Percentiles rank a stretch among this genome's conserved stretches.
phyloP scores from a whole-genome alignment of 2,797 vertebrate genomes.

The Xiphorhynchus erythropygius region DNA sequence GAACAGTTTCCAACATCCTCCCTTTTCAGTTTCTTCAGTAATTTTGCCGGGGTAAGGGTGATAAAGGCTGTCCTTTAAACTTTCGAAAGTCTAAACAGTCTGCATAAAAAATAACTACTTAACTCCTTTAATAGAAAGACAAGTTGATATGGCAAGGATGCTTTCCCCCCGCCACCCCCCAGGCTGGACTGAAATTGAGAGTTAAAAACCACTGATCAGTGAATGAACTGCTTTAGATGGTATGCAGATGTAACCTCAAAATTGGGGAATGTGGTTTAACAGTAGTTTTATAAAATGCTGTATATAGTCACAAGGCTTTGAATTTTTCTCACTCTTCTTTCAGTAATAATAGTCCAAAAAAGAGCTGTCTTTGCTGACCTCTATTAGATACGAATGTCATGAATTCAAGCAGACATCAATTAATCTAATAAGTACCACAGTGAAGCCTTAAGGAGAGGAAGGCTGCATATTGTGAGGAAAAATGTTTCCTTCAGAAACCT shows the following conservation, averaged over 20 bases:
- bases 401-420: neutral
- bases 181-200: neutral
- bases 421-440: neutral
- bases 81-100: neutral
- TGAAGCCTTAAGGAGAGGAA: neutral
- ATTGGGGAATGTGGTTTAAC: neutral
- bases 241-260: neutral
- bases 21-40: neutral
- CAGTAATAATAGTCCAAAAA: neutral
- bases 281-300: conserved; percentile 8
- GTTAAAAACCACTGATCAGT: neutral
- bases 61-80: neutral
- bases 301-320: neutral
- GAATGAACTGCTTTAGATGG: neutral
- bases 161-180: too few species aligned
- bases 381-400: neutral
- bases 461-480: neutral
- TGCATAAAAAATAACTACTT: neutral
- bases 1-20: neutral
- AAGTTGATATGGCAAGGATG: neutral
- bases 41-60: neutral
- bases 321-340: neutral
- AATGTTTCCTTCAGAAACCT: neutral
- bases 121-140: neutral
- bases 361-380: neutral